Evolutionary conservation across 1,140 invertebrate species (phyloP), one percentile per base, ranked within the genome.

Genomic region (Mycetomoellerius zeteki): DNA sequence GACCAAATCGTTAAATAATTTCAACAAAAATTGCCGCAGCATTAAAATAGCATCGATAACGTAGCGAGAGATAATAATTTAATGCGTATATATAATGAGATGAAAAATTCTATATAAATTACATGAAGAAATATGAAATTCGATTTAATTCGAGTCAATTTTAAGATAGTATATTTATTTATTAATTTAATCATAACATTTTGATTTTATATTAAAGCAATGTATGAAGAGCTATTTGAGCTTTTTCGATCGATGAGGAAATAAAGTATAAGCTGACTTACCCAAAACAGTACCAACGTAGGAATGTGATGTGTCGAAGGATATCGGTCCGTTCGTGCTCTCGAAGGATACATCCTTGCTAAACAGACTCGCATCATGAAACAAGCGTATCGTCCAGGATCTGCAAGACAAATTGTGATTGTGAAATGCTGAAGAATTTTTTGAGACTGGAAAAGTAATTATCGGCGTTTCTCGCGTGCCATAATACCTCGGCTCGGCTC

Each of bases 271-370:
- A 65, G 8, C 21, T 3, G 12, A 93, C 93, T 96, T 94, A 97
- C 98, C 98, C 96, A 98, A 97, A 87, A 98, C 96, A 62, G 96
- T 97, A 90, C 98, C 98, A 21, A 96, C 96, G 93, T 98, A 98
- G 82, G 97, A 97, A 90, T 97, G 97, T 54, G 96, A 96, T 33
- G 96, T 96, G 95, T 98, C 97, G 95, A 97, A 98, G 88, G 96
- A 94, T 87, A 98, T 95, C 52, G 96, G 96, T 37, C 97, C 97
- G 54, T 96, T 92, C 10, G 97, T 97, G 50, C 96, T 97, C 93
- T 98, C 98, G 93, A 99, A 98, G 90, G 97, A 96, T 33, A 97
- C 97, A 92, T 98, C 98, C 33, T 97, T 96, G 72, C 97, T 96
- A 94, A 98, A 98, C 84, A 98, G 96, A 71, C 96, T 96, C 84